phyloP scores from a whole-genome alignment of 2,797 vertebrate species.

The Thunnus albacares region DNA sequence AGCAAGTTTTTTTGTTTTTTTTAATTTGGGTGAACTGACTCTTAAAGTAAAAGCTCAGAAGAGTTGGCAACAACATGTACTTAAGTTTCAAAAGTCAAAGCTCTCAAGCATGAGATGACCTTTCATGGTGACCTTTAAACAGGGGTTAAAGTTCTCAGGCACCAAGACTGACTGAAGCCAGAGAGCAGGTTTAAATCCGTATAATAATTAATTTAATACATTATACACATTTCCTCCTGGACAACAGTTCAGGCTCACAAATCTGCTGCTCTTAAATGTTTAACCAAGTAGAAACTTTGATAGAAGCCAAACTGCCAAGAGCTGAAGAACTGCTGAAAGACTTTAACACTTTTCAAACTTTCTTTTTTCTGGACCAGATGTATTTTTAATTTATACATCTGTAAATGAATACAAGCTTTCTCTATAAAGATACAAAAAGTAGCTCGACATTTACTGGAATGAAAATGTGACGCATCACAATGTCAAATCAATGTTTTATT shows the following conservation, averaged over 20 bases:
- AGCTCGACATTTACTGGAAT: neutral
- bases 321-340: too few relatives aligned
- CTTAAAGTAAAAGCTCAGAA: neutral
- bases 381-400: neutral
- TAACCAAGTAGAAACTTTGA: too few relatives aligned
- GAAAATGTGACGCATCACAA: conserved; percentile 1
- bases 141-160: too few relatives aligned
- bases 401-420: neutral
- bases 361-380: neutral
- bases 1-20: neutral
- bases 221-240: too few relatives aligned
- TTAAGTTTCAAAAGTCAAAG: neutral
- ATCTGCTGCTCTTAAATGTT: too few relatives aligned
- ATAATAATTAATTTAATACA: too few relatives aligned
- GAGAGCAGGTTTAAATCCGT: too few relatives aligned
- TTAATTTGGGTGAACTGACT: neutral
- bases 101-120: neutral
- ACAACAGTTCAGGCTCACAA: too few relatives aligned
- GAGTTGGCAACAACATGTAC: neutral
- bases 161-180: too few relatives aligned
- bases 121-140: neutral
- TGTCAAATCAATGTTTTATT: neutral
- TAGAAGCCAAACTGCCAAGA: too few relatives aligned
- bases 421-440: neutral
- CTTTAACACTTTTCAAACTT: neutral